Evolutionary conservation across 92 coral and sea anemone genomes (phyloP), one percentile per base, ranked within the genome.

Genomic region (Virgularia gustaviana): DNA sequence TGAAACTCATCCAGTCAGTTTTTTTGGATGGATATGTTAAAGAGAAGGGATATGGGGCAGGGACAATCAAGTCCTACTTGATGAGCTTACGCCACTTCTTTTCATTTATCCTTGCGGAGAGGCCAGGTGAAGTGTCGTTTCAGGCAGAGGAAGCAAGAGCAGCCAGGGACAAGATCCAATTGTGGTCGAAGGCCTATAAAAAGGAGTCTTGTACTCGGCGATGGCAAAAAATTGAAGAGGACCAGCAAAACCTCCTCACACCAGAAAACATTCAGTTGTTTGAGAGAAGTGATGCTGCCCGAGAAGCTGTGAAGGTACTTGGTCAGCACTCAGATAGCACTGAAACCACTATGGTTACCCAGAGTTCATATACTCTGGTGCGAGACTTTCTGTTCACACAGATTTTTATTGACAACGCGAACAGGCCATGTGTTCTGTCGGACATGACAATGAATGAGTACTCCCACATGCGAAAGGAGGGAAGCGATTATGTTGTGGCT

Each of bases 181-280:
- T 76, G 20, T 85, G 89, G 89, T 71, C 81, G 3, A 38, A 80
- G 10, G 72, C 89, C 24, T 85, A 76, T 34, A 74, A 52, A 57
- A 57, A 73, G 6, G 42, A 60, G 36, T 44, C 82, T 34, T 9
- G 75, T 2, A 81, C 79, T 31, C 60, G 78, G 25, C 64, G 79
- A 20, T 81, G 86, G 89, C 73, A 81, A 44, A 85, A 85, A 43
- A 76, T 85, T 79, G 77, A 78, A 45, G 80, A 81, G 34, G 86
- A 81, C 53, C 18, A 57, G 12, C 23, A 25, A 16, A 33, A 71
- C 20, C 28, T 77, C 20, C 72, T 82, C 33, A 39, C 81, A 12
- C 79, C 84, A n/a, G 71, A 68, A 15, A 49, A 66, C 34, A 78
- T 81, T 35, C 29, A 25, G 3, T 43, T 57, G 15, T 81, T 85